These are phyloP conservation scores for Diogma glabrata DNA, from an alignment of 2,888 invertebrate genomes.

Conservation along the genomic window DNA sequence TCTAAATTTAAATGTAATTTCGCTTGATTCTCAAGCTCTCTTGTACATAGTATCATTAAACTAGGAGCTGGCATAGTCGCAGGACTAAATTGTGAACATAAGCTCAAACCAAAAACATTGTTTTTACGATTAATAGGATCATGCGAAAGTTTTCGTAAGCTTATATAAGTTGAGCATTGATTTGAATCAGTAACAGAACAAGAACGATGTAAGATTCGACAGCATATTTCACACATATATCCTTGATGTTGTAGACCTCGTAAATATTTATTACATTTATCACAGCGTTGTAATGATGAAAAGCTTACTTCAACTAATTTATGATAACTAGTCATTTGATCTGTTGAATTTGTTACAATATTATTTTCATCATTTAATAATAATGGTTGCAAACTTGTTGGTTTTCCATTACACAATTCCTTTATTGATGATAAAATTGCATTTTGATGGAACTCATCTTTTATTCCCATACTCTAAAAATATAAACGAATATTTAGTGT, in stretches of 20 bases:
- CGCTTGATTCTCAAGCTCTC: constrained; percentile 49
- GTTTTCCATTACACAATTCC: constrained; percentile 37
- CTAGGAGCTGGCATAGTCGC: constrained; percentile 45
- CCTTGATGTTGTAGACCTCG: constrained; percentile 60
- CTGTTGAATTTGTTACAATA: background rate
- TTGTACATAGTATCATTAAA: constrained; percentile 45
- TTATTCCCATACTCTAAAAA: constrained; percentile 59
- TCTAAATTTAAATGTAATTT: constrained; percentile 39
- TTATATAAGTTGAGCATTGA: constrained; percentile 26
- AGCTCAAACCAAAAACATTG: constrained; percentile 48
- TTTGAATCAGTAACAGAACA: constrained; percentile 50
- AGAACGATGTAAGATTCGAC: constrained; percentile 55
- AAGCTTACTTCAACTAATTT: constrained; percentile 53
- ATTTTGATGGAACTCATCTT: constrained; percentile 60
- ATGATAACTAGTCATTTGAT: constrained; percentile 23
- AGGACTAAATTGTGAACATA: constrained; percentile 49
- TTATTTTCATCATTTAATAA: constrained; percentile 1
- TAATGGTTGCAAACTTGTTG: background rate
- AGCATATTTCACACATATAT: constrained; percentile 58
- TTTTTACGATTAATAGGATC: constrained; percentile 21
- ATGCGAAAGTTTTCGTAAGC: constrained; percentile 33
- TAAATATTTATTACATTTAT: constrained; percentile 59
- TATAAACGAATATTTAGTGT: constrained; percentile 16
- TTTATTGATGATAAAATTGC: constrained; percentile 55
- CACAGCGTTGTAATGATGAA: constrained; percentile 53